Conservation (phyloP, 2,888 invertebrate species). For the Conomelus anceps region DNA sequence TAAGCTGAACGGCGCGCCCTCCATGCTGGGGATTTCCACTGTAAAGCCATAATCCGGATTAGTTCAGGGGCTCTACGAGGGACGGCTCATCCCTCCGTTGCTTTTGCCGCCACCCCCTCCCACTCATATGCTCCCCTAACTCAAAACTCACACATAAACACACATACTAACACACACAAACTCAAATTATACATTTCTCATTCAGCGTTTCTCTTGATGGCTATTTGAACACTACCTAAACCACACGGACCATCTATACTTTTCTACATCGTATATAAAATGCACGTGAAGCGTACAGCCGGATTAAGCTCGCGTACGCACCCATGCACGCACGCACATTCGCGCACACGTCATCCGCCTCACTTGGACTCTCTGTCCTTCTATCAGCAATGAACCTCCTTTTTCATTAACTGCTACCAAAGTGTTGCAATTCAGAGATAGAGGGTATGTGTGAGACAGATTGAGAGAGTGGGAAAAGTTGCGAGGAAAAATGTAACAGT, state of each 20-base stretch:
- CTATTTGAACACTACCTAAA: slow-evolving; percentile 14
- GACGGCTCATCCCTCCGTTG: slow-evolving; percentile 23
- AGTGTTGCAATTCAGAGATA: background rate
- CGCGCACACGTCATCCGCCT: background rate
- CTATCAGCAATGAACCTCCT: background rate
- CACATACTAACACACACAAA: background rate
- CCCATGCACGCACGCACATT: background rate
- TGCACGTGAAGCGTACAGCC: background rate
- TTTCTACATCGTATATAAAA: slow-evolving; percentile 9
- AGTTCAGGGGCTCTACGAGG: slow-evolving; percentile 17
- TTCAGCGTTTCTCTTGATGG: slow-evolving; percentile 12
- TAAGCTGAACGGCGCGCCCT: slow-evolving; percentile 21
- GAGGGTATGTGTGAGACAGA: background rate
- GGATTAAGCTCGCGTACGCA: background rate
- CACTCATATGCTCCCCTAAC: background rate
- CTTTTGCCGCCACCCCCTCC: slow-evolving; percentile 1
- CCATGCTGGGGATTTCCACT: slow-evolving; percentile 21
- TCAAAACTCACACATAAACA: slow-evolving; percentile 18
- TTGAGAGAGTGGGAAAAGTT: background rate
- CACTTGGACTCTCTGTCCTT: background rate
- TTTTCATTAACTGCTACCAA: background rate
- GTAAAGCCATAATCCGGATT: slow-evolving; percentile 32
- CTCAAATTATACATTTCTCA: slow-evolving; percentile 13
- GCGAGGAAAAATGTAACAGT: background rate
- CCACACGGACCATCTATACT: slow-evolving; percentile 3